phyloP scores from a whole-genome alignment of 2,888 invertebrate genomes.

The Limulus polyphemus region DNA sequence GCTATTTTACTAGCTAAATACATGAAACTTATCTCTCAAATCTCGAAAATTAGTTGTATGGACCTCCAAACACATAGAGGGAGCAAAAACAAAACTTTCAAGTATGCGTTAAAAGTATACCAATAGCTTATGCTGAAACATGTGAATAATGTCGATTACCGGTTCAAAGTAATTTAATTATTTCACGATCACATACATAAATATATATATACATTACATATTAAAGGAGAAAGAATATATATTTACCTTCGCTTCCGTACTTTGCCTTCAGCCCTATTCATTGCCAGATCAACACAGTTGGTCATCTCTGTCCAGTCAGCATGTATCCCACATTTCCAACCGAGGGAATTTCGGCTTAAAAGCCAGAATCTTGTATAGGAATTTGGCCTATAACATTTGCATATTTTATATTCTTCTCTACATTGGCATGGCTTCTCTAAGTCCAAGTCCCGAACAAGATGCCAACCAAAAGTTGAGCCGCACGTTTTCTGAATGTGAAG shows the following conservation, averaged over 20 bases:
- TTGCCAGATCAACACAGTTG: constrained; percentile 74
- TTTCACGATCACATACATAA: neutral
- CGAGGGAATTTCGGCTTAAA: constrained; percentile 91
- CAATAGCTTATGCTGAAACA: no score
- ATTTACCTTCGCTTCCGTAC: constrained; percentile 20
- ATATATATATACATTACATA: neutral
- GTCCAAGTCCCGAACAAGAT: constrained; percentile 88
- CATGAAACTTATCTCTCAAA: no score
- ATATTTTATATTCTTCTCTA: constrained; percentile 26
- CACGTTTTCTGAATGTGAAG: constrained; percentile 97
- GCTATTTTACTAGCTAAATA: no score
- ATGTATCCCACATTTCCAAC: constrained; percentile 96
- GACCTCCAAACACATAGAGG: no score
- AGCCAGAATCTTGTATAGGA: constrained; percentile 77
- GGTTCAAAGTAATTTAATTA: neutral
- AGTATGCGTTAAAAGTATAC: no score
- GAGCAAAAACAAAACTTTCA: no score
- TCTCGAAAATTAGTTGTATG: no score
- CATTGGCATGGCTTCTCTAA: constrained; percentile 66
- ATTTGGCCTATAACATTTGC: constrained; percentile 32
- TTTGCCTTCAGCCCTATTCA: constrained; percentile 76
- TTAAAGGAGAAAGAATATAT: neutral
- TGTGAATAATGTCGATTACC: neutral
- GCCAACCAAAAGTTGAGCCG: constrained; percentile 90
- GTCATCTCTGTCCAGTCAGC: constrained; percentile 97